Evolutionary conservation across 2,888 invertebrate genomes (phyloP), one percentile per base, ranked within the genome.

Genomic region (Plebejus argus): DNA sequence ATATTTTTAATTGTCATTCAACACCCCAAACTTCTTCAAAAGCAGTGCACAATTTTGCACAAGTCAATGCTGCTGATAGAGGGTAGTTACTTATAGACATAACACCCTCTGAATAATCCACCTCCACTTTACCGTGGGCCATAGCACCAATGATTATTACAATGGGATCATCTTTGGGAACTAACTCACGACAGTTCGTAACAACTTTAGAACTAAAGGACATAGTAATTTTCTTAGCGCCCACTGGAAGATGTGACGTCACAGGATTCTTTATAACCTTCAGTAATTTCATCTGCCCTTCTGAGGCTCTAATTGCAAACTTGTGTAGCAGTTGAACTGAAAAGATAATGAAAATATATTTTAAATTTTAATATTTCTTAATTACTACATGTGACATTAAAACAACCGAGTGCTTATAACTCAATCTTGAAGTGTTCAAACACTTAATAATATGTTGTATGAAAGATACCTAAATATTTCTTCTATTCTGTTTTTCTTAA

Each of bases 261-360:
- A 99, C 95, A 0, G 99, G 99, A 92, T 99, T 99, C 89, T 99
- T 99, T 76, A 99, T 99, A 4, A 99, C 98, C 95, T 99, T 98
- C 82, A 99, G 92, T 72, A 99, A 90, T 87, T 98, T 98, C 91
- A 97, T 96, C 0, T 98, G 96, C 0, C 97, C 97, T 87, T 98
- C 98, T 77, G 97, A 96, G 56, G 99, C 98, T 86, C 98, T 95
- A 66, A 99, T 98, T 77, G 97, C 96, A 88, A 98, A 97, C 89
- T 99, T 99, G 88, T 99, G 99, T 76, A 99, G 95, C 56, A 99
- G 94, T 95, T 99, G 99, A 76, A 99, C 99, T 98, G 92, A 81
- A 95, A 95, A 83, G 82, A 18, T 74, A 80, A 45, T 45, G 78
- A 79, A 28, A 76, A 76, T 76, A 53, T 53, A 53, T 53, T 18